phyloP scores from a whole-genome alignment of 2,888 invertebrate genomes.

The Anodontia alba region DNA sequence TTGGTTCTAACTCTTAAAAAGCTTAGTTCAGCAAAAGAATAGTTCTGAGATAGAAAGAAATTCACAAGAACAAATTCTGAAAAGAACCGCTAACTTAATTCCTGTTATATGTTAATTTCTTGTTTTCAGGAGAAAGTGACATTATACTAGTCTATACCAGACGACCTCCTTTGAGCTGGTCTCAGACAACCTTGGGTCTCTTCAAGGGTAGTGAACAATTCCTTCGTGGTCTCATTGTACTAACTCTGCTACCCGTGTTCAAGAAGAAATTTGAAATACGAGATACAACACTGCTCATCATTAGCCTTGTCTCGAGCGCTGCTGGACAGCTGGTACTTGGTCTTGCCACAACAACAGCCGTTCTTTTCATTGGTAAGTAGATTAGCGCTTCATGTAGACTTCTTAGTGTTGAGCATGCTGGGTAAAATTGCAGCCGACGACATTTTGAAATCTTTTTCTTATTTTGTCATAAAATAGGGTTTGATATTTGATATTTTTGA shows the following conservation, averaged over 20 bases:
- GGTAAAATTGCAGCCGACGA: too few relatives aligned
- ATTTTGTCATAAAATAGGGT: too few relatives aligned
- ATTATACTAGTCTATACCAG: constrained; percentile 91
- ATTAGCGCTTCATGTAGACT: too few relatives aligned
- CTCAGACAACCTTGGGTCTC: constrained; percentile 89
- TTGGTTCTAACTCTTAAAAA: too few relatives aligned
- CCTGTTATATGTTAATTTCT: too few relatives aligned
- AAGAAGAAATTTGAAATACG: constrained; percentile 62
- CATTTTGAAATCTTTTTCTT: too few relatives aligned
- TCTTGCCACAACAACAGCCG: constrained; percentile 76
- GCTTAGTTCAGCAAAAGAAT: too few relatives aligned
- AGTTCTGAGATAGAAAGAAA: too few relatives aligned
- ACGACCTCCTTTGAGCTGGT: constrained; percentile 90
- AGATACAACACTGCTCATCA: constrained; percentile 82
- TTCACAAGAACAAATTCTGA: too few relatives aligned
- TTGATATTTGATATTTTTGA: too few relatives aligned
- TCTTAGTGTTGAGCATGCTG: too few relatives aligned
- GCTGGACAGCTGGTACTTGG: constrained; percentile 82
- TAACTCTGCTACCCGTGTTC: constrained; percentile 81
- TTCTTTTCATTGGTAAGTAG: constrained; percentile 84
- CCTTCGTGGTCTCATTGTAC: constrained; percentile 85
- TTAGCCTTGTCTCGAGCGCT: constrained; percentile 84
- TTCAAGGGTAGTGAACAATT: constrained; percentile 87
- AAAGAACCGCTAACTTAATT: too few relatives aligned
- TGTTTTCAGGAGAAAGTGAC: constrained; percentile 89